Base-by-base conservation (phyloP, 35 echinoderm and acorn worm species). In the Patiria miniata region DNA sequence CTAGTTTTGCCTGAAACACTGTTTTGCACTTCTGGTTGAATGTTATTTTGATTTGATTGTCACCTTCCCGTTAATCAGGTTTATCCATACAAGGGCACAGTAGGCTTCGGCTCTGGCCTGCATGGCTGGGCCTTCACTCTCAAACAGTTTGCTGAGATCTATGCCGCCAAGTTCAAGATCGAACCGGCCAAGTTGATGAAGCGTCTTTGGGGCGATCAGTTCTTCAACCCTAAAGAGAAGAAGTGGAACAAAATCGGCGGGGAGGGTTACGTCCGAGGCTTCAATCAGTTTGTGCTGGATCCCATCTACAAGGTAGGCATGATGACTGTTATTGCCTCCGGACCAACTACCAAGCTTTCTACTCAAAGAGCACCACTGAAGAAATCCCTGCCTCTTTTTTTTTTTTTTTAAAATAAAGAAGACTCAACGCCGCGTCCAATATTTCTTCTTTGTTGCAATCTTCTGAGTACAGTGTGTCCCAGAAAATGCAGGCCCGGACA, bases 141-240 rank as follows among this genome's bases (percentile, higher is more conserved):
- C 61, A 94, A 99, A 79, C 96, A 99, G 87, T 99, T 99, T 92
- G 96, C 96, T 30, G 96, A 99, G 81, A 89, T 99, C n/a, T 99
- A 99, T 51, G 40, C 92, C 10, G 21, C 17, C 37, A 99, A 99
- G 68, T 99, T 99, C 90, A 99, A 99, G 76, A 95, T 99, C 30
- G 89, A 94, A 52, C 89, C 96, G 42, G 81, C 86, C 42, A 99
- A 99, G 79, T 39, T 99, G 80, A 99, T 99, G 96, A 99, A 95
- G 83, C 77, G 96, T 16, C 68, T 99, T 7, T 99, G 93, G 87
- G 96, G 96, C 61, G 92, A 99, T 61, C 96, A 99, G 83, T 99
- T 87, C 78, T 99, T 77, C 87, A 91, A 89, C 30, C 39, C 89
- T 10, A 95, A 99, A 61, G 83, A 89, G 1, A 99, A 87, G 83